Evolutionary conservation across 2,113 vertebrate genomes (phyloP), one percentile per base, ranked within the genome.

Genomic region (Dolichotis patagonum): DNA sequence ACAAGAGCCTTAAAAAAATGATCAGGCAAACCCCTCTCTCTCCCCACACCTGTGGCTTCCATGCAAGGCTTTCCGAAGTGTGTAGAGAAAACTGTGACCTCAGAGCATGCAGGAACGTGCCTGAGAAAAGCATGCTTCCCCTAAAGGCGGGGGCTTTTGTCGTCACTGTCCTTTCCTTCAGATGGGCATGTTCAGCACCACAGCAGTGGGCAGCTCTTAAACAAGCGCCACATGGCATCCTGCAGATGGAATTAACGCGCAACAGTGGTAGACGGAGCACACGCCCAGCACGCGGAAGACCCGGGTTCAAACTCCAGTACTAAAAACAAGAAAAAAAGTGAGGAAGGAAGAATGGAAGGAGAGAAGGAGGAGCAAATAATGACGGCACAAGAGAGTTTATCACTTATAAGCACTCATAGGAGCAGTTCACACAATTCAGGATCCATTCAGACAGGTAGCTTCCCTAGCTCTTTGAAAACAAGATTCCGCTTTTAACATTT

Each of bases 401-500:
- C n/a, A 69, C 65, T 89, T 22, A n/a, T 22, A 63, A n/a, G 17
- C 30, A 28, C 82, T 75, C 52, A 24, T 20, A 62, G 58, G 62
- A 95, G 5, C 9, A 2, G 3, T 3, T 43, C 69, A 32, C 28
- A 69, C 8, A 82, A 26, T 24, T 62, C 60, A 16, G 10, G 38
- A 17, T n/a, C 28, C 49, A 80, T 60, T 93, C 46, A 81, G 71
- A 90, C 13, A 88, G 26, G 58, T n/a, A 32, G 32, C 28, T 38
- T 93, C 13, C 26, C 32, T 49, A 41, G 30, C 52, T 67, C 67
- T 97, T 71, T 88, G 73, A 52, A 85, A 87, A 90, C n/a, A 38
- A 97, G 69, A 84, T 87, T 65, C 43, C 85, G 54, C 17, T 69
- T 90, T 52, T 62, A 93, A 43, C 41, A 84, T 14, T 80, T 83